These are phyloP conservation scores for Drosophila fulvimacula DNA, from an alignment of 2,888 invertebrate species.

Conservation along the genomic window DNA sequence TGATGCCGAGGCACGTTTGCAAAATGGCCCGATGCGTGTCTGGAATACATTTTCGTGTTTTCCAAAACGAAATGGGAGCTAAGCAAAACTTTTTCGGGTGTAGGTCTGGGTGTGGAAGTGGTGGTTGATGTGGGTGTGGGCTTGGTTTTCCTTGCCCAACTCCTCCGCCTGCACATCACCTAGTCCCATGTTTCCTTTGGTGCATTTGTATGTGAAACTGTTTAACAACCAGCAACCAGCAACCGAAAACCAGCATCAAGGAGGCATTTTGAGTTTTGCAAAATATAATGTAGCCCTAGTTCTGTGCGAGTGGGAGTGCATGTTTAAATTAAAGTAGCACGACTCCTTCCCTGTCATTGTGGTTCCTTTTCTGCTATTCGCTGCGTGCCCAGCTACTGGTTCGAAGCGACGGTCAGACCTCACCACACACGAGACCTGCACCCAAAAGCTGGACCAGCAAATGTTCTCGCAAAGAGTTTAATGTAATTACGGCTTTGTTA, in stretches of 20 bases:
- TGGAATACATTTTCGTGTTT: slow-evolving; percentile 83
- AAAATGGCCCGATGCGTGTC: slow-evolving; percentile 84
- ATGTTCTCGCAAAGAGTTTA: slow-evolving; percentile 46
- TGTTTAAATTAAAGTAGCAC: slow-evolving; percentile 10
- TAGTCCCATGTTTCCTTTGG: slow-evolving; percentile 22
- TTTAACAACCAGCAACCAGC: slow-evolving; percentile 51
- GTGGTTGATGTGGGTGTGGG: slow-evolving; percentile 13
- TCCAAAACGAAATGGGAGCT: slow-evolving; percentile 61
- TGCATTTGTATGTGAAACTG: slow-evolving; percentile 73
- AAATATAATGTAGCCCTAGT: slow-evolving; percentile 60
- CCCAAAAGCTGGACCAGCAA: slow-evolving; percentile 5
- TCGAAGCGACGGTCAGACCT: not conserved
- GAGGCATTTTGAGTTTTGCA: slow-evolving; percentile 69
- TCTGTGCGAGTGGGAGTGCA: slow-evolving; percentile 1
- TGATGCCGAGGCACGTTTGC: slow-evolving; percentile 83
- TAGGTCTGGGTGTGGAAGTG: slow-evolving; percentile 29
- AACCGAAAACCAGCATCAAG: slow-evolving; percentile 39
- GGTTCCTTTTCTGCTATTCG: not conserved
- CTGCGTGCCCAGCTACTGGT: slow-evolving; percentile 1
- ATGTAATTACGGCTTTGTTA: slow-evolving; percentile 70
- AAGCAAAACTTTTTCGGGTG: slow-evolving; percentile 40
- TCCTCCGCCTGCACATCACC: slow-evolving; percentile 10
- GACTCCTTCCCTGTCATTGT: not conserved
- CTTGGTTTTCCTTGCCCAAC: slow-evolving; percentile 28
- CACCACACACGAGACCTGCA: not conserved